A percentile compares a stretch with the other conserved stretches of the same genome.
These are phyloP conservation scores for Emmelina monodactyla DNA, from an alignment of 2,888 invertebrate species.

Conservation along the genomic window DNA sequence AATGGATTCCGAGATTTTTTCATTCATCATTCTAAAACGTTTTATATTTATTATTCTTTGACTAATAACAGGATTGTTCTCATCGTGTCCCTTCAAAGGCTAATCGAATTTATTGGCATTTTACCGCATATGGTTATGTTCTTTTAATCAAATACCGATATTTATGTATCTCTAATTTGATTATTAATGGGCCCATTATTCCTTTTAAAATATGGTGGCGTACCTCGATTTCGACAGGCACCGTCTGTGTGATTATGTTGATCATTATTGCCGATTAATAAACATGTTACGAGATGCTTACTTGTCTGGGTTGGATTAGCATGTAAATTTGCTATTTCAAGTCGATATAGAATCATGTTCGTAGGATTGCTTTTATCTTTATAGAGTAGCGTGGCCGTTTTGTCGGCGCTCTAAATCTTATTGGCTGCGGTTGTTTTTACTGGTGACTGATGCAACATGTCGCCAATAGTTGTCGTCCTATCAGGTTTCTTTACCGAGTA, in stretches of 20 bases:
- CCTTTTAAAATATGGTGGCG: background rate
- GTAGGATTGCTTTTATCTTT: too few species aligned
- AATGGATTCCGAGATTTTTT: conserved; percentile 19
- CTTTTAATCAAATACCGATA: conserved; percentile 18
- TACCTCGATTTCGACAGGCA: background rate
- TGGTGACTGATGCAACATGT: too few species aligned
- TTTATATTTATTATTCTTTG: conserved; percentile 14
- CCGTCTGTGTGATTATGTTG: background rate
- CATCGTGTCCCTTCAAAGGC: conserved; percentile 10
- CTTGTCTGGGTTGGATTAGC: too few species aligned
- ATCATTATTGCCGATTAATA: background rate
- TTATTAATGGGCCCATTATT: conserved; percentile 17
- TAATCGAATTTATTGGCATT: conserved; percentile 18
- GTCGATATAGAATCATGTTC: too few species aligned
- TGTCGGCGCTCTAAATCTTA: too few species aligned
- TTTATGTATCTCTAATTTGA: conserved; percentile 16
- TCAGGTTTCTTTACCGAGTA: too few species aligned
- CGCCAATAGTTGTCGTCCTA: too few species aligned
- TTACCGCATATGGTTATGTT: conserved; percentile 16
- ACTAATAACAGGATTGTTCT: conserved; percentile 17
- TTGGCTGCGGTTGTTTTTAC: too few species aligned
- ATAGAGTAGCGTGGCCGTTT: too few species aligned
- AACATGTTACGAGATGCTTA: too few species aligned
- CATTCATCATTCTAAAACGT: conserved; percentile 16
- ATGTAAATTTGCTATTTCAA: too few species aligned